Base-by-base conservation (phyloP, 2,113 vertebrate genomes). In the Mugil cephalus region DNA sequence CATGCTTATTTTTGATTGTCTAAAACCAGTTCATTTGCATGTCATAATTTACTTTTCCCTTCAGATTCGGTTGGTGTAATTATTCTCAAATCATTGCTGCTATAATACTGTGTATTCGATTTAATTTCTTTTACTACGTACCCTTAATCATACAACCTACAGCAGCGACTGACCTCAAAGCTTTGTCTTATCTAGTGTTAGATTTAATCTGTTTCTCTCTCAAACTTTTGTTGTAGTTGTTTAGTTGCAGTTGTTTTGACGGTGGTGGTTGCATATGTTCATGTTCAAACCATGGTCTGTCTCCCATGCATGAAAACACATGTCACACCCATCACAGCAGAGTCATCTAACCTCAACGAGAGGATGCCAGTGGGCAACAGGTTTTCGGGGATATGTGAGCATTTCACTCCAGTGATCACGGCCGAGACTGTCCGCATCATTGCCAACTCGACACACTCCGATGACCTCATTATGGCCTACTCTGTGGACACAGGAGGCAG, bases 401-500 rank as follows among this genome's bases (percentile, higher is more conserved):
- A 99, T 99, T 90, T 99, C 98, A 10, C 95, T 98, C 98, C 98
- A 99, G 91, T 99, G 98, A 88, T 96, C 95, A 2, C 97, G 95
- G 56, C 98, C 98, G 40, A 99, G 95, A 61, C 89, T 95, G 88
- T 98, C 97, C 15, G 95, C 96, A 54, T 96, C 94, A 77, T 96
- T 98, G 92, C 98, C 98, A 80, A 99, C 96, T 91, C 97, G 96
- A 92, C 97, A 98, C 81, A 99, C 95, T 58, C 98, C 98, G 52
- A 99, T 99, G 91, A 99, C 94, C 93, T 99, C 98, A 94, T 99
- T 99, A 96, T 99, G 98, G 95, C 98, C 98, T 93, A 99, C 96
- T 85, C 98, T 99, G 95, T 96, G 93, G 75, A 66, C 17, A 50
- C 60, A 79, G 94, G 94, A 95, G 94, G 61, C 87, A 92, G 63